A percentile compares a stretch with the other conserved stretches of the same genome.
Evolutionary conservation across 2,797 vertebrate species (phyloP).

Genomic region (Psittacula echo): DNA sequence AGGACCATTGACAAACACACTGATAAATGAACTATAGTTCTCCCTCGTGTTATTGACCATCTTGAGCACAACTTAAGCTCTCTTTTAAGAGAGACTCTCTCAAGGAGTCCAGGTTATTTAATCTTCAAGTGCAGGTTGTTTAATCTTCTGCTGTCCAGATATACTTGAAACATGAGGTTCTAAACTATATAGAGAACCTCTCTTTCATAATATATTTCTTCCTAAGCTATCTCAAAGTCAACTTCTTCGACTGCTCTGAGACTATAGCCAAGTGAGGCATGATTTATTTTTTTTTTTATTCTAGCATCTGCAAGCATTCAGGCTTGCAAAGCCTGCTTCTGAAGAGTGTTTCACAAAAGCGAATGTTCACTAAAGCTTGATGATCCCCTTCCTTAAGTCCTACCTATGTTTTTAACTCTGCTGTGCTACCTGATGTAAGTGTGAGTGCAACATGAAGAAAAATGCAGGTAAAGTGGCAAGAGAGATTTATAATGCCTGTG

Average conservation of each 20-base stretch:
- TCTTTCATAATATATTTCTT: neutral
- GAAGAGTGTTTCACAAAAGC: neutral
- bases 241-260: neutral
- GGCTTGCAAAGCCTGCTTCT: neutral
- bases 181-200: rapidly evolving
- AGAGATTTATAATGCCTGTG: neutral
- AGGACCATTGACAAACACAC: rapidly evolving
- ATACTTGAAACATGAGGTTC: neutral
- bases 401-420: rapidly evolving
- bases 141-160: neutral
- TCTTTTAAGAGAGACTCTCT: neutral
- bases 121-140: neutral
- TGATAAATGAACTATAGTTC: neutral
- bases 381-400: neutral
- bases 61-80: neutral
- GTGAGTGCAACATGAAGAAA: neutral
- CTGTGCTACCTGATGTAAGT: rapidly evolving
- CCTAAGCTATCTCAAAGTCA: neutral
- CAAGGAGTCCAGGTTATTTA: neutral
- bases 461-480: neutral
- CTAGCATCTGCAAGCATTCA: neutral
- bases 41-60: neutral
- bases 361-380: neutral
- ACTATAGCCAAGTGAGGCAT: neutral
- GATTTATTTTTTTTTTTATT: neutral